Conservation (phyloP, 2,797 vertebrate genomes). For the Oophaga sylvatica region DNA sequence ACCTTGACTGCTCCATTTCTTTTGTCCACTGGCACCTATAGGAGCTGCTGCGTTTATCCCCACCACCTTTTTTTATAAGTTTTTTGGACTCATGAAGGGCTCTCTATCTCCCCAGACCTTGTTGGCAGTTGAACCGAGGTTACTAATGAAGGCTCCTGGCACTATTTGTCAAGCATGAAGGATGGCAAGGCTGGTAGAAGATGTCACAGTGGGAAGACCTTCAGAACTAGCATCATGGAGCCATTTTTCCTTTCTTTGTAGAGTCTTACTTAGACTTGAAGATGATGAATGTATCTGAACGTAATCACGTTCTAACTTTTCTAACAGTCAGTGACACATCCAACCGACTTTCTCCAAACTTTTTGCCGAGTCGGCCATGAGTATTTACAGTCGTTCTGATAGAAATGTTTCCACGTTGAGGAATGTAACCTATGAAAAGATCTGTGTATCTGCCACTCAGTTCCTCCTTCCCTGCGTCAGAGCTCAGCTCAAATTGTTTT, state of each 20-base stretch:
- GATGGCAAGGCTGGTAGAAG: neutral
- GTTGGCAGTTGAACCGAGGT: too few relatives aligned
- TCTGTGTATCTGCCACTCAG: conserved; percentile 1
- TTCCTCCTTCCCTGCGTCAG: conserved; percentile 28
- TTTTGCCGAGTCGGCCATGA: neutral
- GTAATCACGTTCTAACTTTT: neutral
- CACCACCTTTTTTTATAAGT: too few relatives aligned
- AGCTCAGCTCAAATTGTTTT: conserved; percentile 21
- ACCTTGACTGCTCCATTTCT: too few relatives aligned
- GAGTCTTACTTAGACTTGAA: neutral
- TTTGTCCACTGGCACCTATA: too few relatives aligned
- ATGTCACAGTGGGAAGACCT: neutral
- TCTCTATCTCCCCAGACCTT: too few relatives aligned
- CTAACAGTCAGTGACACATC: neutral
- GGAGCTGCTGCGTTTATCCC: too few relatives aligned
- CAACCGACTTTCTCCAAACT: neutral
- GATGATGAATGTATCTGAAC: neutral
- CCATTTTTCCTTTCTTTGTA: neutral
- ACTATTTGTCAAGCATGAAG: neutral
- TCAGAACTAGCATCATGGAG: neutral
- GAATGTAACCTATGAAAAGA: conserved; percentile 7
- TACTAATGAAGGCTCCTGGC: too few relatives aligned
- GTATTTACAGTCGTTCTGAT: neutral
- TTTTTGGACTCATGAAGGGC: too few relatives aligned
- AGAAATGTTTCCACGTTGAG: conserved; percentile 13